Evolutionary conservation across 2,888 invertebrate genomes (phyloP).

Genomic region (Galerucella pusilla): DNA sequence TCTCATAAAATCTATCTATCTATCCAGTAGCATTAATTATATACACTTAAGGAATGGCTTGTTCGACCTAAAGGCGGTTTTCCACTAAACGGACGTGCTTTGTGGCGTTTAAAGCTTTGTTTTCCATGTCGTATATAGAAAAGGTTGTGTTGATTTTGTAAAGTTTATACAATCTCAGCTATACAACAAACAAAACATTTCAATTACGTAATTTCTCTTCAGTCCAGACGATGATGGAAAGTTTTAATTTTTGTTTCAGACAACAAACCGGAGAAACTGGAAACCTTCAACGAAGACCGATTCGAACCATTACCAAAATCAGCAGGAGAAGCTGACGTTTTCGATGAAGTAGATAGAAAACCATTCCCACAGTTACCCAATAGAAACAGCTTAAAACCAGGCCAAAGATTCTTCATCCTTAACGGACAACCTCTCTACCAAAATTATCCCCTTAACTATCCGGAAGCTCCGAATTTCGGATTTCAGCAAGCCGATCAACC

Average conservation of each 20-base stretch:
- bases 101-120: too few species aligned
- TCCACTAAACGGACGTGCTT: too few species aligned
- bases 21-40: too few species aligned
- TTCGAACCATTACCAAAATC: constrained; percentile 43
- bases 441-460: constrained; percentile 40
- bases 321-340: constrained; percentile 51
- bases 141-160: too few species aligned
- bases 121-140: too few species aligned
- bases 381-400: constrained; percentile 58
- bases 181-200: too few species aligned
- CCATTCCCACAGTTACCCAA: constrained; percentile 44
- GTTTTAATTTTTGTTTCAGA: constrained; percentile 41
- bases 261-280: constrained; percentile 60
- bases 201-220: too few species aligned
- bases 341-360: constrained; percentile 51
- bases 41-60: too few species aligned
- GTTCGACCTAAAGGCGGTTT: too few species aligned
- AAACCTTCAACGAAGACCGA: constrained; percentile 59
- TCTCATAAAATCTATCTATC: too few species aligned
- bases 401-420: constrained; percentile 71
- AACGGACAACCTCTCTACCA: constrained; percentile 67
- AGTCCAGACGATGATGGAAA: too few species aligned
- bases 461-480: constrained; percentile 24
- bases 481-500: constrained; percentile 39
- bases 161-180: too few species aligned